These are phyloP conservation scores for Dasypolia templi DNA, from an alignment of 2,888 invertebrate species.

Conservation along the genomic window DNA sequence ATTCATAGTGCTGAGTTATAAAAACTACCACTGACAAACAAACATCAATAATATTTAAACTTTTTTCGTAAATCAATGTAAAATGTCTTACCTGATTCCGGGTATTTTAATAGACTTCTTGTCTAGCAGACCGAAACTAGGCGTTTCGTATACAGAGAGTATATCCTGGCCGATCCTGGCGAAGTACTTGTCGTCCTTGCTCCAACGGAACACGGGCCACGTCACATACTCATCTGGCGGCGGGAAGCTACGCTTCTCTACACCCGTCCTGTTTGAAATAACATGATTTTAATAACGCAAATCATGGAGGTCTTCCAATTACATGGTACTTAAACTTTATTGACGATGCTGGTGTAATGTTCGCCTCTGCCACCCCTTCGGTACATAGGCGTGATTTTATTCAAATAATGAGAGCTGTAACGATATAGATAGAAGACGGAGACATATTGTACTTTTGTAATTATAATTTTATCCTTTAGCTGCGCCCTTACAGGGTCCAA, in stretches of 20 bases:
- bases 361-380: not conserved
- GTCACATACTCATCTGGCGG: constrained; percentile 95
- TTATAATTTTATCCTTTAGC: not conserved
- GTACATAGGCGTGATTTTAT: not conserved
- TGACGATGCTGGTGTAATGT: not conserved
- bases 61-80: not conserved
- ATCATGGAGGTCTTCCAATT: not conserved
- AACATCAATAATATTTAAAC: not conserved
- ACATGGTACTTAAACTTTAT: not conserved
- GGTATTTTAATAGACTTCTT: constrained; percentile 98
- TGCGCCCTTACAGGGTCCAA: not conserved
- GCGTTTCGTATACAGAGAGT: constrained; percentile 98
- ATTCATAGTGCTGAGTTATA: no score
- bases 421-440: no score
- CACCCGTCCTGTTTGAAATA: constrained; percentile 92
- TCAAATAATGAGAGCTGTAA: not conserved
- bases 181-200: constrained; percentile 98
- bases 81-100: constrained; percentile 91
- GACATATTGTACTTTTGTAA: not conserved
- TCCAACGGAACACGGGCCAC: constrained; percentile 99
- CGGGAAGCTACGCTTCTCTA: constrained; percentile 97
- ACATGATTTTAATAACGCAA: not conserved
- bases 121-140: constrained; percentile 97
- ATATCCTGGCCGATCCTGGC: constrained; percentile 96
- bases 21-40: not conserved